Percentiles rank a stretch among this genome's conserved stretches.
These are phyloP conservation scores for Spicauda simplicius DNA, from an alignment of 2,888 invertebrate species.

Conservation along the genomic window DNA sequence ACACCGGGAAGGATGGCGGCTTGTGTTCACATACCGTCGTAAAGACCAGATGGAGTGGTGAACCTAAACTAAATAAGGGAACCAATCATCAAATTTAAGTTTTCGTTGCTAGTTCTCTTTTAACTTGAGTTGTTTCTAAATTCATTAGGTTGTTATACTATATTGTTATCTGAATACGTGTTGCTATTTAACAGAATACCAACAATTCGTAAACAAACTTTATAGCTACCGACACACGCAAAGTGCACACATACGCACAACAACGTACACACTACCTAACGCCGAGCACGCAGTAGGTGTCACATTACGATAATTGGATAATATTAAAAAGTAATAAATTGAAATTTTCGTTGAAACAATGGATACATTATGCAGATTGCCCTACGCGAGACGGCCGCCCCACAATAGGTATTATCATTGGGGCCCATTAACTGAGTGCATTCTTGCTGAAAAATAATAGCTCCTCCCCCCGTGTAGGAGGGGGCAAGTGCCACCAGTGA, in stretches of 20 bases:
- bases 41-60: too few species aligned
- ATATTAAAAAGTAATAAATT: constrained; percentile 60
- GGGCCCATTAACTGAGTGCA: constrained; percentile 74
- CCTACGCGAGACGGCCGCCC: constrained; percentile 57
- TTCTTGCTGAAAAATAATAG: constrained; percentile 81
- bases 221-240: too few species aligned
- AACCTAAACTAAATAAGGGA: too few species aligned
- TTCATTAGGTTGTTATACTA: too few species aligned
- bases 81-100: too few species aligned
- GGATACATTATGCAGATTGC: constrained; percentile 73
- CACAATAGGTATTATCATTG: constrained; percentile 72
- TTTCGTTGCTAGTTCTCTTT: too few species aligned
- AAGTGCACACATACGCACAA: background rate
- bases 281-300: constrained; percentile 34
- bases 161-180: too few species aligned
- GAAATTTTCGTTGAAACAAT: constrained; percentile 58
- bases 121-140: too few species aligned
- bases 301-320: constrained; percentile 51
- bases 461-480: constrained; percentile 54
- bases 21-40: too few species aligned
- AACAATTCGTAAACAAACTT: too few species aligned
- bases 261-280: constrained; percentile 16
- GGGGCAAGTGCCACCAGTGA: constrained; percentile 46
- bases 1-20: too few species aligned
- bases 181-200: too few species aligned